Base-by-base conservation (phyloP, 2,888 invertebrate species). In the Clivina fossor region DNA sequence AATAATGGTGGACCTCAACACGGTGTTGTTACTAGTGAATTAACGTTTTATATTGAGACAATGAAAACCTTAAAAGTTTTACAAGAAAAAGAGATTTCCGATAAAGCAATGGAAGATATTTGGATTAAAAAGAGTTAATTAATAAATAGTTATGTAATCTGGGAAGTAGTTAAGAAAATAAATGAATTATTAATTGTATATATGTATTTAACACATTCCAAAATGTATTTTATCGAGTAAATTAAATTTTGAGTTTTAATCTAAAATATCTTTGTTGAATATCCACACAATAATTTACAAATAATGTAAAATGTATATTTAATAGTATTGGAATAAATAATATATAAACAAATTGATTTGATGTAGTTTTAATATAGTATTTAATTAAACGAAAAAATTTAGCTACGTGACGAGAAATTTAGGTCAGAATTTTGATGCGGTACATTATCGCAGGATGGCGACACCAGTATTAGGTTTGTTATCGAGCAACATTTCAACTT, bases 1-100 rank as follows among this genome's bases (percentile, higher is more conserved):
- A 95, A 93, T 64, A 93, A 96, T 76, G 95, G 95, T n/a, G 94
- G 95, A 41, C 96, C 96, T 1, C 93, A 95, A 70, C 95, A 96
- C 71, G 95, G 94, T 33, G 85, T 92, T 49, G 93, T 94, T n/a
- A 93, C 90, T 26, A 90, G 92, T 5, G 94, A 94, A 76, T 75
- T 93, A 67, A 90, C 90, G 59, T 93, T 93, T 76, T 94, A 94
- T 72, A 80, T 91, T 67, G 90, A 93, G 75, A 92, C 91, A 55
- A 78, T 94, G 65, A 84, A 88, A 69, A 87, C 86, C 63, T 76
- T 93, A 24, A 84, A 87, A 71, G 86, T 90, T 22, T 77, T 93
- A 65, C 88, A 88, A 24, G 78, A 81, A 56, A 82, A 84, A 65
- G 86, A 88, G 70, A 76, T 86, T 66, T 82, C 82, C 66, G 85